A percentile compares a stretch with the other conserved stretches of the same genome.
Conservation (phyloP, 2,888 invertebrate genomes). For the Proisotoma minuta region DNA sequence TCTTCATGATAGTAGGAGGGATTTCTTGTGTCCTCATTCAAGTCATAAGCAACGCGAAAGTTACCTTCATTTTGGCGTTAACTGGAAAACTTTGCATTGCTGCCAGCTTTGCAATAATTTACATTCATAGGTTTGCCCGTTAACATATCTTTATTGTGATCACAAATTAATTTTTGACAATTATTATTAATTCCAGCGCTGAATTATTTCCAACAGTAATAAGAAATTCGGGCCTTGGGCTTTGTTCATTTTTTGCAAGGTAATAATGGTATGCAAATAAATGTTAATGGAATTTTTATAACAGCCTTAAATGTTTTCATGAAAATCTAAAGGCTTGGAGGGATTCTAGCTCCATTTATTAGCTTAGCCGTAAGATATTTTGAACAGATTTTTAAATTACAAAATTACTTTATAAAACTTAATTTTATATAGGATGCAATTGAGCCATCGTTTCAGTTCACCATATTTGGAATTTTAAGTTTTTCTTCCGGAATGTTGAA, state of each 20-base stretch:
- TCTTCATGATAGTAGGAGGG: conserved; percentile 45
- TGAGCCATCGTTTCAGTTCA: conserved; percentile 29
- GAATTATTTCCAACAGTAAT: conserved; percentile 55
- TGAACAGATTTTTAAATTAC: conserved; percentile 3
- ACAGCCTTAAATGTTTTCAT: too few relatives aligned
- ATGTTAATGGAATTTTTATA: too few relatives aligned
- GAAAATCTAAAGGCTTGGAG: too few relatives aligned
- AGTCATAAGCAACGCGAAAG: conserved; percentile 20
- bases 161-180: neutral
- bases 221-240: conserved; percentile 50
- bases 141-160: neutral
- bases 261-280: too few relatives aligned
- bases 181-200: conserved; percentile 48
- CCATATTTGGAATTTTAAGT: conserved; percentile 41
- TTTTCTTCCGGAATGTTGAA: conserved; percentile 47
- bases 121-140: conserved; percentile 50
- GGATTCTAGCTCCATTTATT: conserved; percentile 47
- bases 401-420: conserved; percentile 1
- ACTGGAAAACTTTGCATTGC: conserved; percentile 54
- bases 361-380: conserved; percentile 40
- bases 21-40: conserved; percentile 40
- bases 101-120: conserved; percentile 53
- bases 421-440: conserved; percentile 23
- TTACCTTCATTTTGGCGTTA: conserved; percentile 41
- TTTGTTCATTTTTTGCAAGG: conserved; percentile 48